Base-by-base conservation (phyloP, 2,888 invertebrate species). In the Sclerodermus sp. region DNA sequence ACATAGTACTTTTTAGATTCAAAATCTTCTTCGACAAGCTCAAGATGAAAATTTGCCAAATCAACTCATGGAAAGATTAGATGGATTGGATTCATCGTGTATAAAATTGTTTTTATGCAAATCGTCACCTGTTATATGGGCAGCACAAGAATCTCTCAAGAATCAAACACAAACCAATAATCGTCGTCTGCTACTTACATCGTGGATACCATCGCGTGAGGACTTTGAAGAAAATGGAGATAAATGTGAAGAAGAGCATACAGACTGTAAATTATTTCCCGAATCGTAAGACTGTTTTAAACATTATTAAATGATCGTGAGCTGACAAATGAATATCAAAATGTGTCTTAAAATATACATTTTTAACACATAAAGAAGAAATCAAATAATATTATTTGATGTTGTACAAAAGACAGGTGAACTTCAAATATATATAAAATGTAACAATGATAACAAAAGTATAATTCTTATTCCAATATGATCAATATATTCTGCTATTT, bases 31-130 rank as follows among this genome's bases (percentile, higher is more conserved):
- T 5, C 62, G 77, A 0, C 80, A 84, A 42, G 85, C 87, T 0
- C 84, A 83, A 63, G 85, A 88, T 70, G 79, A 82, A 42, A 80
- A 85, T 29, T 76, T 91, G 38, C 82, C 89, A 0, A 82, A 85
- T 18, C 78, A 83, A 17, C 76, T 91, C 30, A 83, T 88, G 43
- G 80, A 85, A 9, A 76, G 83, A 55, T 80, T 89, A 42, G 77
- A 82, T 3, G 81, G 81, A 13, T 79, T 84, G 51, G 86, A 89
- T 60, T 86, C 84, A 0, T 85, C 85, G 44, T 91, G 91, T 62
- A 80, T 90, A 1, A 84, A 86, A 66, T 79, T 90, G 29, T 76
- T 93, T 30, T 79, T 91, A 53, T 93, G 93, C 72, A 91, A 91
- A 79, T 83, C 84, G 55, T 84, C 88, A 0, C 91, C 91, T 0